Evolutionary conservation across 2,797 vertebrate genomes (phyloP), one percentile per base, ranked within the genome.

Genomic region (Semotilus atromaculatus): DNA sequence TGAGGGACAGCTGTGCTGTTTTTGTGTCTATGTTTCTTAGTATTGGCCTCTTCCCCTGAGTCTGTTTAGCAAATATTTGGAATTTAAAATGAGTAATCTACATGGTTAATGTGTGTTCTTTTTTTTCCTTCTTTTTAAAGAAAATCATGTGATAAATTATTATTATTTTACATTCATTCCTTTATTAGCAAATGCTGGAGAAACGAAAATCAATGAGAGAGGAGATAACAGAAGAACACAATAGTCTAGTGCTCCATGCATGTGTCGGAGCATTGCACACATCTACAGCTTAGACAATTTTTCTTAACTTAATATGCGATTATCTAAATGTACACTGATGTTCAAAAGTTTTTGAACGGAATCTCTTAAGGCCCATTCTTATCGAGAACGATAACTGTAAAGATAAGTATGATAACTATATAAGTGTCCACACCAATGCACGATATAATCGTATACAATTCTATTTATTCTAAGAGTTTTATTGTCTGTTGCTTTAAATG

Each of bases 1-100:
- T 60, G n/a, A 73, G 48, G 71, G 83, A 85, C 76, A 60, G 68
- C 76, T 53, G 71, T 45, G 66, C 81, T 87, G 86, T 81, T 80
- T 86, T 77, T 76, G 68, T 31, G 75, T 68, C 48, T 80, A 51
- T 71, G 74, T 86, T 68, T 83, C 36, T 62, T 66, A 74, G 71
- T 29, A 19, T 38, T 82, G 60, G 31, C 43, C 4, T 38, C 6
- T 36, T 53, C 40, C 18, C 81, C 23, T 36, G 18, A 51, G 31
- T 83, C 34, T 40, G 48, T 67, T 64, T 40, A 48, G 72, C 31
- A 64, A 67, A 67, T 29, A 83, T 55, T 76, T 76, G 34, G 16
- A 78, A 62, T 43, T 62, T 55, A 29, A 62, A 77, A 40, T 29
- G 2, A 77, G 51, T 58, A 38, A 34, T n/a, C 34, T 38, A 38